Evolutionary conservation across 2,888 invertebrate genomes (phyloP), one percentile per base, ranked within the genome.

Genomic region (Oeneis ivallda): DNA sequence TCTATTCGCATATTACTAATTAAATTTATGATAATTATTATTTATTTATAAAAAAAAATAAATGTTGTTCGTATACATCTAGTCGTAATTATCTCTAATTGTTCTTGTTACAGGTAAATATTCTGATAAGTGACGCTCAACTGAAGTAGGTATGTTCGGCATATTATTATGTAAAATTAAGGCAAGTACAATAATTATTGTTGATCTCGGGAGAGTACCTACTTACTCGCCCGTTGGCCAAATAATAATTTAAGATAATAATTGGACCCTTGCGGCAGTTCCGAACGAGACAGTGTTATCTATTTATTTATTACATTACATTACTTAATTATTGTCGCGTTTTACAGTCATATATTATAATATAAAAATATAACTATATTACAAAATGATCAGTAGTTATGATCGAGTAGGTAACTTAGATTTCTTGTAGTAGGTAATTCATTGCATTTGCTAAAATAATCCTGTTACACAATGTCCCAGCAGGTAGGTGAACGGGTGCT

Each of bases 231-330:
- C 39, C 19, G 13, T 56, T 17, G 41, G 37, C 17, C 2, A 54
- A 39, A 39, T 39, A 39, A 39, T 39, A 37, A 54, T 54, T 54
- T 10, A 39, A 34, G 6, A 54, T 54, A 54, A 19, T 54, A 54
- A 19, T 54, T 54, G 54, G 39, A 54, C 54, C 17, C 37, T 39
- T 17, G 39, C 37, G 37, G 11, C 39, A 6, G 15, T 32, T 53
- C 34, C 32, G n/a, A 15, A 6, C 53, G 49, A 53, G 53, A 50
- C 50, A 8, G 9, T 53, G 34, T 34, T 53, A 34, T 49, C 49
- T 49, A 49, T 53, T 34, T 53, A 53, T 53, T 53, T 53, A 53
- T 50, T 53, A 6, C 34, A 34, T 19, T 53, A 6, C 34, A 34
- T 19, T 26, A 50, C 50, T 13, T 1, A 50, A 6, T n/a, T n/a